These are phyloP conservation scores for Pseudachorutes palmiensis DNA, from an alignment of 1,140 invertebrate genomes.

Conservation along the genomic window DNA sequence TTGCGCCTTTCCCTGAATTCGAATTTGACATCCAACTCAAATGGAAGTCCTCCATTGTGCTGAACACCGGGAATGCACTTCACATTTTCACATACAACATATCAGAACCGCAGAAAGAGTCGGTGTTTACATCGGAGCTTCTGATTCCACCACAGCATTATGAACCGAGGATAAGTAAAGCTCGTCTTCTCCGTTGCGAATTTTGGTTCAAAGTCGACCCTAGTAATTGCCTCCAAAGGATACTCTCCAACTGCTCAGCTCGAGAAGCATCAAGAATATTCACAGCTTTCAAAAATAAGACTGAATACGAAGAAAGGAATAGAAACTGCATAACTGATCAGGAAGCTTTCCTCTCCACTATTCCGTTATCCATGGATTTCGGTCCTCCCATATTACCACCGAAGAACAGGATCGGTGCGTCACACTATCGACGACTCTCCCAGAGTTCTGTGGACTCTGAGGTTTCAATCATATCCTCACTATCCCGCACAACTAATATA, in stretches of 20 bases:
- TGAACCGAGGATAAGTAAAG: background rate
- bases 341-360: background rate
- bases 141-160: constrained; percentile 4
- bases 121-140: constrained; percentile 1
- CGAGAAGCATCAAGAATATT: background rate
- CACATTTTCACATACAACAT: constrained; percentile 48
- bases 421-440: constrained; percentile 15
- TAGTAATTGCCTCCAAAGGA: background rate
- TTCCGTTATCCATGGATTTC: constrained; percentile 1
- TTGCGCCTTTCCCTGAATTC: constrained; percentile 59
- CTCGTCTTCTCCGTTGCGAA: constrained; percentile 22
- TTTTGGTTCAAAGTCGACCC: constrained; percentile 27
- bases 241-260: background rate
- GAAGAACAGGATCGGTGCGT: background rate
- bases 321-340: background rate
- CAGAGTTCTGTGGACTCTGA: constrained; percentile 27
- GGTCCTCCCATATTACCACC: background rate
- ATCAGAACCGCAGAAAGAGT: constrained; percentile 10
- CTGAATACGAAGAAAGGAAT: background rate
- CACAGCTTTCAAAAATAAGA: constrained; percentile 1
- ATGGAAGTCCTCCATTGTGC: constrained; percentile 54
- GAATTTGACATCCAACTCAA: constrained; percentile 54
- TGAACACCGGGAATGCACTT: constrained; percentile 64
- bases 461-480: background rate
- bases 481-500: background rate